Conservation (phyloP, 2,113 vertebrate genomes). For the Potamarius usumacintae region DNA sequence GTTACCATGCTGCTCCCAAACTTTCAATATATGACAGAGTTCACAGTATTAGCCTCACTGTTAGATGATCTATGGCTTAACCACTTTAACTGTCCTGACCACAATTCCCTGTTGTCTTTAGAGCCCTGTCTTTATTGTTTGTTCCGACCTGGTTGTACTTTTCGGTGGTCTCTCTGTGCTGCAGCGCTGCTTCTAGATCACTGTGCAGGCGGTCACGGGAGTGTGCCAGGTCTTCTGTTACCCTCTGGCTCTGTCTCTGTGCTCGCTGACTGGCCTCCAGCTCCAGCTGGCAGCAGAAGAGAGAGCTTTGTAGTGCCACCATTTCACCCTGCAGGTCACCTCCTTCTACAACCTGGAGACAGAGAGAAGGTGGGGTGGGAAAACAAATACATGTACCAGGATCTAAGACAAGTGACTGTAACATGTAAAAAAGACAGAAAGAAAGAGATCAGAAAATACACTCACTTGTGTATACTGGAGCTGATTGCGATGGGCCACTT, state of each 20-base stretch:
- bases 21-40: background rate
- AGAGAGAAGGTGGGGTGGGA: background rate
- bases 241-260: conserved; percentile 79
- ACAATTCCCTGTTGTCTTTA: background rate
- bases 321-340: conserved; percentile 75
- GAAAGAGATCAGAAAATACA: background rate
- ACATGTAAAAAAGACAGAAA: background rate
- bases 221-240: conserved; percentile 74
- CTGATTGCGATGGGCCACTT: conserved; percentile 82
- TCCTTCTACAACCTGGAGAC: conserved; percentile 60
- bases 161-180: conserved; percentile 83
- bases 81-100: background rate
- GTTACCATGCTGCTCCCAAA: background rate
- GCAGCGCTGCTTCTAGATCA: conserved; percentile 76
- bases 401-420: background rate
- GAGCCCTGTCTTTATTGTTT: background rate
- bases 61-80: background rate
- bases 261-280: conserved; percentile 80
- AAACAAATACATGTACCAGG: background rate
- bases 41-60: background rate
- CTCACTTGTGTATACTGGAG: conserved; percentile 79
- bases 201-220: conserved; percentile 75
- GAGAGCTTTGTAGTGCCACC: conserved; percentile 80
- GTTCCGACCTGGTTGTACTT: conserved; percentile 85
- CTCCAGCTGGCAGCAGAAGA: conserved; percentile 88